Evolutionary conservation across 2,888 invertebrate genomes (phyloP).

Genomic region (Cantharis flavilabris): DNA sequence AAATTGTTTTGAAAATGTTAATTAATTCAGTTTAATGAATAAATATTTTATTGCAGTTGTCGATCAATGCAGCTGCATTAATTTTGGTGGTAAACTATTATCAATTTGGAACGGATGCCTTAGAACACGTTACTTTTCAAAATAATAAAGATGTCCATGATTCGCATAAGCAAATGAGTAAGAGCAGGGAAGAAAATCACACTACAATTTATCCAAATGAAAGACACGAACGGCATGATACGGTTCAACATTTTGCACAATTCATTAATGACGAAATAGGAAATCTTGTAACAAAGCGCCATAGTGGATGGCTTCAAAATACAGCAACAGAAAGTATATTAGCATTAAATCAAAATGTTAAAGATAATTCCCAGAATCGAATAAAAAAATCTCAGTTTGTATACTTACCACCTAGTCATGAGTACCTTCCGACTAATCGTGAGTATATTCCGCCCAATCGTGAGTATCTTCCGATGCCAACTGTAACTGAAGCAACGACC

Average conservation of each 20-base stretch:
- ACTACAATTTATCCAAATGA: not conserved
- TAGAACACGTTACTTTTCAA: not conserved
- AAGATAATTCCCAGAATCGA: not conserved
- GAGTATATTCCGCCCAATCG: not conserved
- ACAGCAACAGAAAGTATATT: not conserved
- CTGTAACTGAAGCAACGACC: not conserved
- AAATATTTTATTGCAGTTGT: not conserved
- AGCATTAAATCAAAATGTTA: not conserved
- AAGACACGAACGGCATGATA: not conserved
- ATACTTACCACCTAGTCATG: not conserved
- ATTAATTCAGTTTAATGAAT: not conserved
- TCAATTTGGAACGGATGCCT: not conserved
- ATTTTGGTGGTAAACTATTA: not conserved
- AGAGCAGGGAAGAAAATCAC: not conserved
- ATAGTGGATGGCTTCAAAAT: not conserved
- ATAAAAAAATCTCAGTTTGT: not conserved
- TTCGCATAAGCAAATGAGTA: not conserved
- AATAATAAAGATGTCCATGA: not conserved
- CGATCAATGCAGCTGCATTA: not conserved
- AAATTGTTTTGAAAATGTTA: no score
- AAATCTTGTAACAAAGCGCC: not conserved
- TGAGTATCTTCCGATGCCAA: not conserved
- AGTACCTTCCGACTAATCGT: no score
- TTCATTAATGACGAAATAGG: not conserved
- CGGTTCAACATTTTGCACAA: not conserved